Evolutionary conservation across 2,113 vertebrate genomes (phyloP).

Genomic region (Columba janthina): DNA sequence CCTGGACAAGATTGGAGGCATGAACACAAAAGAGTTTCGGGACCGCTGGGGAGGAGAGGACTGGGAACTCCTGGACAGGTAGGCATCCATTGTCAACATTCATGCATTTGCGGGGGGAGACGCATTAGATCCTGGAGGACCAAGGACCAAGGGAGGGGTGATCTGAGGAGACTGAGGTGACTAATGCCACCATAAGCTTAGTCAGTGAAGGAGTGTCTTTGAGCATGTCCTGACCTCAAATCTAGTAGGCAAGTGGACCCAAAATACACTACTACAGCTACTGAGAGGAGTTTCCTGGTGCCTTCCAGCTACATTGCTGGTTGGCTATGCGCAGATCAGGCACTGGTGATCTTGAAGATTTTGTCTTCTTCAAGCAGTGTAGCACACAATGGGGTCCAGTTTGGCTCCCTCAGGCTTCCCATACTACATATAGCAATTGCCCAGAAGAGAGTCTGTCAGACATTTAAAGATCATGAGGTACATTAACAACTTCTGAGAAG

Average conservation of each 20-base stretch:
- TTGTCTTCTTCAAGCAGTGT: background rate
- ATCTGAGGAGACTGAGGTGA: background rate
- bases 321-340: background rate
- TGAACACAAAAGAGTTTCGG: slow-evolving; percentile 92
- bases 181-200: background rate
- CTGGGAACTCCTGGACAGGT: slow-evolving; percentile 98
- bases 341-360: background rate
- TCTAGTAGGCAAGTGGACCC: background rate
- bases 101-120: background rate
- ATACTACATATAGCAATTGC: background rate
- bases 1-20: slow-evolving; percentile 88
- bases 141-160: accelerated
- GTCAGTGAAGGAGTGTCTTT: background rate
- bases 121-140: background rate
- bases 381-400: background rate
- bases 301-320: background rate
- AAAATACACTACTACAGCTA: background rate
- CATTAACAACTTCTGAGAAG: background rate
- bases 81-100: background rate
- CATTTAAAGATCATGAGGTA: background rate
- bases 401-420: background rate
- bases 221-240: background rate
- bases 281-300: background rate
- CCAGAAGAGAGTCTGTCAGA: background rate
- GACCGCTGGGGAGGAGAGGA: slow-evolving; percentile 97